phyloP scores from a whole-genome alignment of 2,888 invertebrate genomes.

The Napeogenes inachia region DNA sequence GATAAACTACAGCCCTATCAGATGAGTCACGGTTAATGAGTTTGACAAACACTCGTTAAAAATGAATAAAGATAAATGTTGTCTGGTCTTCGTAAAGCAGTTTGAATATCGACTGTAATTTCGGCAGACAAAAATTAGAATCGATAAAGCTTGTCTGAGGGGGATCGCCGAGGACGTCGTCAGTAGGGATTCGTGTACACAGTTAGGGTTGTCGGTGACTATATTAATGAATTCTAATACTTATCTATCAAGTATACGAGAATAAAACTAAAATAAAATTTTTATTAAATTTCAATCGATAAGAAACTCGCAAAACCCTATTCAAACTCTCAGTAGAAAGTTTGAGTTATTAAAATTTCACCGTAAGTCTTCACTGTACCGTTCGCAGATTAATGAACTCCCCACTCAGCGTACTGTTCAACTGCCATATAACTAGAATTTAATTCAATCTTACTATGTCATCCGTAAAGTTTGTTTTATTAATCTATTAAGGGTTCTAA shows the following conservation, averaged over 20 bases:
- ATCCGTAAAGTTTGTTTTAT: no score
- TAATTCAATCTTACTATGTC: no score
- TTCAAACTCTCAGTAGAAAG: conserved; percentile 48
- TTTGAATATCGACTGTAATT: neutral
- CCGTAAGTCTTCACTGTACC: conserved; percentile 55
- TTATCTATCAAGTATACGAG: no score
- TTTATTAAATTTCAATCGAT: neutral
- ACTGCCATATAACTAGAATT: conserved; percentile 42
- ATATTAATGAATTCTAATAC: no score
- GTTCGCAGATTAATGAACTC: conserved; percentile 56
- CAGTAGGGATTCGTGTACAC: no score
- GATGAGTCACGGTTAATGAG: conserved; percentile 21
- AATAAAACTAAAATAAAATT: neutral
- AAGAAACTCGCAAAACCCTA: neutral
- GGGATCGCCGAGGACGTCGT: conserved; percentile 35
- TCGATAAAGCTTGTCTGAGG: conserved; percentile 44
- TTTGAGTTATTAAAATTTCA: conserved; percentile 72
- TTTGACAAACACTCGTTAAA: neutral
- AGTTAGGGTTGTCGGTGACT: no score
- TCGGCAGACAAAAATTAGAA: conserved; percentile 29
- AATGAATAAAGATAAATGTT: neutral
- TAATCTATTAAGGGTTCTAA: no score
- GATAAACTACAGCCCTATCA: conserved; percentile 20
- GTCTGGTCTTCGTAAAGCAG: neutral
- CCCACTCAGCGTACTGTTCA: conserved; percentile 45